Base-by-base conservation (phyloP, 2,888 invertebrate genomes). In the Rhingia rostrata region DNA sequence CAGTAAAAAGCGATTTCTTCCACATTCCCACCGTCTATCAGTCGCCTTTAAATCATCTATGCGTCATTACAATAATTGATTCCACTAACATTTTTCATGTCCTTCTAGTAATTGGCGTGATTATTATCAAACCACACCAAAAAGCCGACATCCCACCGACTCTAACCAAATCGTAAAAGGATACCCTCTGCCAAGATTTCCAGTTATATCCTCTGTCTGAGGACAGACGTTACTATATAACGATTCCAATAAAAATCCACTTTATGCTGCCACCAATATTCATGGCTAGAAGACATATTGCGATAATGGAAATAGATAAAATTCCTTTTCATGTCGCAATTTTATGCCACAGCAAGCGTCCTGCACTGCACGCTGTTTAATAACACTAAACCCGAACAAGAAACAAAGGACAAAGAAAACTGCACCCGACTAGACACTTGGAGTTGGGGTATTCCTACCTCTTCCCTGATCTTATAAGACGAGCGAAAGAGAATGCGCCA, bases 281-380 rank as follows among this genome's bases (percentile, higher is more conserved):
- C 82, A 77, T 82, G 51, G 49, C 70, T 35, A 53, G 70, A 70
- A 70, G 82, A 77, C 77, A 81, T 70, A 66, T 47, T 45, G 67
- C 70, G 53, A 66, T 82, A 77, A 82, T 72, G 60, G 70, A 77
- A 72, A 82, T 54, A 77, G 77, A 82, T 82, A 82, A 82, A 82
- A 77, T 77, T 61, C 60, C 41, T 30, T 66, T 82, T 77, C 70
- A 61, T 70, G 60, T 77, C 60, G 77, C 64, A 82, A 22, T 77
- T 70, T 66, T 77, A 72, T 72, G 80, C 56, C 69, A 74, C 37
- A 33, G 45, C 45, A 37, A 12, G 53, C 45, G 51, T 80, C 35
- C 54, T 70, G 69, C 45, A 30, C 39, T 53, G 37, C 37, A 45
- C 4, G 54, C 33, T 33, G 12, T 69, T 63, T 66, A 73, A 73